Percentiles rank a stretch among this genome's conserved stretches.
These are phyloP conservation scores for Onychomys arenicola DNA, from an alignment of 2,797 vertebrate species.

Conservation along the genomic window DNA sequence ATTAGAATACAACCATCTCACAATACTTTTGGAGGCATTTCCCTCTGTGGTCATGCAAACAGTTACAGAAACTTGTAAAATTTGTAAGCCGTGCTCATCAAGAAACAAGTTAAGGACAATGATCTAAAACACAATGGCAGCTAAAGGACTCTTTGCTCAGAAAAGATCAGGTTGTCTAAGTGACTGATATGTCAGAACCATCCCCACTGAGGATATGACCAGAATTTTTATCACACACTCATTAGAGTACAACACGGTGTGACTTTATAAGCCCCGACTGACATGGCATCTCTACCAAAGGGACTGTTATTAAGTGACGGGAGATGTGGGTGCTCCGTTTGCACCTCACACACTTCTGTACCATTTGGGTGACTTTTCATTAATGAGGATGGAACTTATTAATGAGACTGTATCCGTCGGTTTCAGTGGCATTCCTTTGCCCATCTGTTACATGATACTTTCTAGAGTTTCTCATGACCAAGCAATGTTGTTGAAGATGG, in stretches of 20 bases:
- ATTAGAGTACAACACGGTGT: slow-evolving; percentile 85
- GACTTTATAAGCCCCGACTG: slow-evolving; percentile 85
- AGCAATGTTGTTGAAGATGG: background rate
- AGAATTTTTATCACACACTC: slow-evolving; percentile 87
- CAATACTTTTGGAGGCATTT: slow-evolving; percentile 31
- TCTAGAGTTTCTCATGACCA: background rate
- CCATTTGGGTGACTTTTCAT: slow-evolving; percentile 41
- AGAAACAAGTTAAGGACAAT: slow-evolving; percentile 70
- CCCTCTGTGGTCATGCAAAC: slow-evolving; percentile 46
- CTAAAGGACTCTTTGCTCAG: slow-evolving; percentile 77
- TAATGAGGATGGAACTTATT: slow-evolving; percentile 7
- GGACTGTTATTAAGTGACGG: slow-evolving; percentile 79
- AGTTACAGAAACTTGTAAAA: slow-evolving; percentile 68
- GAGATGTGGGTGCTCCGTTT: slow-evolving; percentile 43
- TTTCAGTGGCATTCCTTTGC: slow-evolving; percentile 21
- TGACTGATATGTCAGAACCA: slow-evolving; percentile 82
- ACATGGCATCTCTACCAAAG: slow-evolving; percentile 72
- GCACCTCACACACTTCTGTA: slow-evolving; percentile 36
- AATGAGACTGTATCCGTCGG: background rate
- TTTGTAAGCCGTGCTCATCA: slow-evolving; percentile 50
- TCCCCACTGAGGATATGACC: slow-evolving; percentile 81
- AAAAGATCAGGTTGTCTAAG: slow-evolving; percentile 80
- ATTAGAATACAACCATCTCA: slow-evolving; percentile 65
- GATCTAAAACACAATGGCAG: slow-evolving; percentile 73
- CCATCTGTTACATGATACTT: background rate